Conservation (phyloP, 2,888 invertebrate species). For the Thymelicus sylvestris region DNA sequence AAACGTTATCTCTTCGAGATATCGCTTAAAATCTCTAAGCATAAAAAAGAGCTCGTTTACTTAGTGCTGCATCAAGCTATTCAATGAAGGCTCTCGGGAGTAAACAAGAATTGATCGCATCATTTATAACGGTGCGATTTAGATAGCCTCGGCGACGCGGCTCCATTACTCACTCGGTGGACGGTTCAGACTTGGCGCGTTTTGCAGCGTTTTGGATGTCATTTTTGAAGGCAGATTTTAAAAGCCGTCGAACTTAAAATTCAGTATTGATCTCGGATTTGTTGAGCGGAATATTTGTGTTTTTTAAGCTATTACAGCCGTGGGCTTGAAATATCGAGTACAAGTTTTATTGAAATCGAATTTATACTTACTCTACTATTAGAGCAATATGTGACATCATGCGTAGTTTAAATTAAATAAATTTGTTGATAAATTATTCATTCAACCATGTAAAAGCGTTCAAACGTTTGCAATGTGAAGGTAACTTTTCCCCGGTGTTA, state of each 20-base stretch:
- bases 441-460: not conserved
- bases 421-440: too few relatives aligned
- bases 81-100: constrained; percentile 54
- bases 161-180: constrained; percentile 50
- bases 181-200: constrained; percentile 36
- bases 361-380: too few relatives aligned
- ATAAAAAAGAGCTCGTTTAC: constrained; percentile 31
- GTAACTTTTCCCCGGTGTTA: constrained; percentile 45
- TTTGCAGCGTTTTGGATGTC: constrained; percentile 36
- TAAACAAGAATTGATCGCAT: constrained; percentile 76
- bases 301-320: too few relatives aligned
- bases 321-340: too few relatives aligned
- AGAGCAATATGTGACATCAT: too few relatives aligned
- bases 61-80: constrained; percentile 43
- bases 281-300: not conserved
- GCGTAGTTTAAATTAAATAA: too few relatives aligned
- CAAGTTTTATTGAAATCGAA: too few relatives aligned
- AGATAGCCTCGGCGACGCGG: constrained; percentile 60
- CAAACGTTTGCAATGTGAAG: constrained; percentile 28
- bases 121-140: constrained; percentile 76
- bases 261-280: constrained; percentile 2
- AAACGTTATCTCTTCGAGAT: not conserved
- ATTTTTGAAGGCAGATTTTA: constrained; percentile 25
- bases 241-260: constrained; percentile 40
- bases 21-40: constrained; percentile 28